A percentile compares a stretch with the other conserved stretches of the same genome.
Conservation (phyloP, 2,113 vertebrate genomes). For the Odocoileus hemionus region DNA sequence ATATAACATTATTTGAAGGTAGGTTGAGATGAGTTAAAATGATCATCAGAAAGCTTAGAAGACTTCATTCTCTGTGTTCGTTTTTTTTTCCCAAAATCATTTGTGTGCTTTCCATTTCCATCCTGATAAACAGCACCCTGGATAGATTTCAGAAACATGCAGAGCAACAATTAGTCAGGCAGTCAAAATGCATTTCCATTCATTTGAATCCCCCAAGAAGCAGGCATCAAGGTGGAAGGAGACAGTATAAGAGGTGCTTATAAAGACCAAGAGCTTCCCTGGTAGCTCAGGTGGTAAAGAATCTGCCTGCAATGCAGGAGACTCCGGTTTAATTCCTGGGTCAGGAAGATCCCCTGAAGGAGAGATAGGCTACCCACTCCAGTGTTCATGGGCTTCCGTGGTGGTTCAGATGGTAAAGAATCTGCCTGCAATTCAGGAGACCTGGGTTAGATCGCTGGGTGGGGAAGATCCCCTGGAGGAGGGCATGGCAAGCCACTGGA, state of each 20-base stretch:
- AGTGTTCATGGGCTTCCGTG: background rate
- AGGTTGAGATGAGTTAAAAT: background rate
- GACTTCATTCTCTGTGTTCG: background rate
- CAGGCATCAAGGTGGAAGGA: background rate
- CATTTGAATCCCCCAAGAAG: background rate
- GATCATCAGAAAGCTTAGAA: background rate
- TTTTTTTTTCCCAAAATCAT: background rate
- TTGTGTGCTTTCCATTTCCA: background rate
- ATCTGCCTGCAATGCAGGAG: background rate
- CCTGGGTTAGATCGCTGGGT: background rate
- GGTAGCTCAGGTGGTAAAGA: background rate
- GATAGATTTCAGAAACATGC: background rate
- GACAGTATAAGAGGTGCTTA: too few species aligned
- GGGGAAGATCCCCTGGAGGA: background rate
- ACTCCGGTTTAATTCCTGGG: background rate
- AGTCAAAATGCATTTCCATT: background rate
- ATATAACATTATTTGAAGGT: background rate
- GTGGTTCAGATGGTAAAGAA: background rate
- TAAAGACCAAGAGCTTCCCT: background rate
- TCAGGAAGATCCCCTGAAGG: background rate
- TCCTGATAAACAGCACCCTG: rapidly evolving
- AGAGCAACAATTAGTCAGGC: background rate
- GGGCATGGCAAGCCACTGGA: background rate
- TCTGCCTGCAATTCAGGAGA: background rate
- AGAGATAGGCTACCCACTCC: background rate